phyloP scores from a whole-genome alignment of 2,797 vertebrate genomes.

The Malurus leucopterus region DNA sequence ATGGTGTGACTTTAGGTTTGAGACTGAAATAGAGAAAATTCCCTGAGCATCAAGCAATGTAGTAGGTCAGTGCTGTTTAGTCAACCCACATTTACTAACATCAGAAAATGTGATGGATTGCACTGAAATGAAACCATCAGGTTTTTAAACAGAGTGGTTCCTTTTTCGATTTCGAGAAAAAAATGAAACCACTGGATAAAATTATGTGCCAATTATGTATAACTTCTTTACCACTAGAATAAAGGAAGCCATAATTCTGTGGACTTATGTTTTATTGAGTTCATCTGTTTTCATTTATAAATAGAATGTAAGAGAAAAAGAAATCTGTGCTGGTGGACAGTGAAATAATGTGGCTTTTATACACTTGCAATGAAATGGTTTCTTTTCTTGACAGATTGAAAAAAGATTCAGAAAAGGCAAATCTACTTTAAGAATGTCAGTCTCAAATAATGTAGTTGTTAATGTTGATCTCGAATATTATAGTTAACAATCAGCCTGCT shows the following conservation, averaged over 20 bases:
- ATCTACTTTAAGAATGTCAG: neutral
- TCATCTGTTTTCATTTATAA: conserved; percentile 75
- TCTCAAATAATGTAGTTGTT: neutral
- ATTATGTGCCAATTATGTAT: conserved; percentile 69
- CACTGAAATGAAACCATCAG: conserved; percentile 55
- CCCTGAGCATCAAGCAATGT: neutral
- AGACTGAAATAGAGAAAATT: neutral
- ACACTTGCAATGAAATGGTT: conserved; percentile 4
- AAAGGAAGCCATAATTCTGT: conserved; percentile 71
- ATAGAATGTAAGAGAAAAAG: conserved; percentile 43
- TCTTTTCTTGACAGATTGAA: neutral
- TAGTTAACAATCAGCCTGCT: neutral
- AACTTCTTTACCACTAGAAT: conserved; percentile 65
- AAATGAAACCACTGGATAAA: conserved; percentile 64
- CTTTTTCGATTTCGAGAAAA: conserved; percentile 55
- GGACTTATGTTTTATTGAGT: conserved; percentile 64
- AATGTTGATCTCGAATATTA: neutral
- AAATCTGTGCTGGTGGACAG: conserved; percentile 43
- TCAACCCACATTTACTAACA: neutral
- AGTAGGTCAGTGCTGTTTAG: neutral
- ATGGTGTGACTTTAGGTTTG: neutral
- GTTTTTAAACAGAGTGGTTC: conserved; percentile 61
- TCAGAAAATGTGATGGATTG: conserved; percentile 41
- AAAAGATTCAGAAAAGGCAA: conserved; percentile 13
- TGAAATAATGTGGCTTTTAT: conserved; percentile 53